Evolutionary conservation across 2,888 invertebrate species (phyloP).

Genomic region (Automeris io): DNA sequence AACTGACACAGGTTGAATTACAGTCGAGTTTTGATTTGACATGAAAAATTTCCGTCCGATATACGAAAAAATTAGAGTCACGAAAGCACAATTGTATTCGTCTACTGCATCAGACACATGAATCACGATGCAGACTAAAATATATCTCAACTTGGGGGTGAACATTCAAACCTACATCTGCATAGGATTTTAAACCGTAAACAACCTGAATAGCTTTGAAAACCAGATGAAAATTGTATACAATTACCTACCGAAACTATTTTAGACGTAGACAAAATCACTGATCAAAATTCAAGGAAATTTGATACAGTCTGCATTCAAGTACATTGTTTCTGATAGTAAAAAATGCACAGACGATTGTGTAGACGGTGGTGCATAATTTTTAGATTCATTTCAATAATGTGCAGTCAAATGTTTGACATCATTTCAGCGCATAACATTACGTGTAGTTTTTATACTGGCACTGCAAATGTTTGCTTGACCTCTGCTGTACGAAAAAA

Average conservation of each 20-base stretch:
- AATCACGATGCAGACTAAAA: constrained; percentile 66
- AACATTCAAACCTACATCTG: constrained; percentile 29
- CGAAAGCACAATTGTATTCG: constrained; percentile 59
- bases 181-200: constrained; percentile 31
- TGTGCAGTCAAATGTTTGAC: constrained; percentile 64
- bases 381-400: constrained; percentile 73
- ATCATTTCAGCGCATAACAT: constrained; percentile 39
- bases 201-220: not conserved
- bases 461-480: constrained; percentile 3
- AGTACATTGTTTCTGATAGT: constrained; percentile 66
- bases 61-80: constrained; percentile 31
- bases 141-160: constrained; percentile 54
- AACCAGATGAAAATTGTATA: constrained; percentile 27
- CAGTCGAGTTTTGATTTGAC: constrained; percentile 28
- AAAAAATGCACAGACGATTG: constrained; percentile 69
- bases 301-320: constrained; percentile 67
- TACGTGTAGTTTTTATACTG: constrained; percentile 8
- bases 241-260: constrained; percentile 22
- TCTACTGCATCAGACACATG: constrained; percentile 69
- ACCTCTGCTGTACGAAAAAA: not conserved
- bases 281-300: constrained; percentile 76
- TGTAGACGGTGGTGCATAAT: constrained; percentile 59
- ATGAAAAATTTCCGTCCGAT: constrained; percentile 35
- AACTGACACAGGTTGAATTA: constrained; percentile 12
- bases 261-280: constrained; percentile 45